Base-by-base conservation (phyloP, 2,888 invertebrate genomes). In the Eremobia ochroleuca region DNA sequence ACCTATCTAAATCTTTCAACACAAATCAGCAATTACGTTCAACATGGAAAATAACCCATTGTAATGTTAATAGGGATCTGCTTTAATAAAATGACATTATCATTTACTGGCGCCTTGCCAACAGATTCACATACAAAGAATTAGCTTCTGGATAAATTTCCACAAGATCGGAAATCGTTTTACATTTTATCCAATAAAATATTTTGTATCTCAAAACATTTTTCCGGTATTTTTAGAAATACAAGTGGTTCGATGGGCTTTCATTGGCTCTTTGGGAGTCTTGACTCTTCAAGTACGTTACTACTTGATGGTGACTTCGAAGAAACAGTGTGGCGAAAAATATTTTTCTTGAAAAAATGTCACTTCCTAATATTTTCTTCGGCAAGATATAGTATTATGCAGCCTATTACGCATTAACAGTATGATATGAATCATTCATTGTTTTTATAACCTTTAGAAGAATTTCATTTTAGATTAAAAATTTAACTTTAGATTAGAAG, bases 101-200 rank as follows among this genome's bases (percentile, higher is more conserved):
- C 43, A 79, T 70, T 52, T 37, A 37, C 58, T 82, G 83, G 79
- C 62, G 5, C 0, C 2, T 5, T 25, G 67, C 83, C 74, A 74
- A 73, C 28, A 25, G 67, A 68, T 31, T 68, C 72, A 46, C 37
- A 61, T 25, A 69, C n/a, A 2, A 64, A 70, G 43, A 70, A 73
- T 79, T 61, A 52, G 58, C 9, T 82, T 43, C 21, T 46, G 37
- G 43, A 79, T 62, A 69, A 11, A 40, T 58, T 43, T 62, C 37
- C n/a, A 79, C 62, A 52, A 83, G 49, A 79, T 74, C 49, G 67
- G 55, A 79, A 79, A 52, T 83, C 58, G 66, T 62, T 82, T 43
- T 31, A 71, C 77, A 82, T 68, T 81, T 75, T 49, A 11, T 81
- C 25, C 31, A 31, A 72, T 64, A 77, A 43, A 43, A 72, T 59